phyloP scores from a whole-genome alignment of 2,113 vertebrate species.

The Hemibagrus wyckioides region DNA sequence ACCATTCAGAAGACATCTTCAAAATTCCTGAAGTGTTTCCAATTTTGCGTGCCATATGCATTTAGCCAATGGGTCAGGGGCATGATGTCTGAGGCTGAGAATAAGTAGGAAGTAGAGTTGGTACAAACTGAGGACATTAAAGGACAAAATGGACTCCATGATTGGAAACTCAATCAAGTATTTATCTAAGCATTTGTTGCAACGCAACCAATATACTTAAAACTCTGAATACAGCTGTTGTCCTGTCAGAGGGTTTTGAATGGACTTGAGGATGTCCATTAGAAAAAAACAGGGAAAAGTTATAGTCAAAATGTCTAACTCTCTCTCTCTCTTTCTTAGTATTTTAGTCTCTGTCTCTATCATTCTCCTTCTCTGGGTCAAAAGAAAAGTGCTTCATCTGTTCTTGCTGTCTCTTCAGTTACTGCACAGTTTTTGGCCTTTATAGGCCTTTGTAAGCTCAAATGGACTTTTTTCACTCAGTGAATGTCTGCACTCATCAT shows the following conservation, averaged over 20 bases:
- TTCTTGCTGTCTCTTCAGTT: neutral
- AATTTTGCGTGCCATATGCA: too few species aligned
- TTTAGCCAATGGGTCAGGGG: neutral
- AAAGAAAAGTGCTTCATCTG: neutral
- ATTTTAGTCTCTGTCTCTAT: neutral
- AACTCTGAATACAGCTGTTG: neutral
- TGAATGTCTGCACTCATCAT: constrained; percentile 68
- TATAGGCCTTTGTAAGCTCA: constrained; percentile 45
- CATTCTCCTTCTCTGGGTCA: neutral
- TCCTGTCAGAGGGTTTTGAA: neutral
- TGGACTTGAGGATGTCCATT: neutral
- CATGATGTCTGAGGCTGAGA: too few species aligned
- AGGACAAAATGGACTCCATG: neutral
- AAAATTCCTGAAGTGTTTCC: too few species aligned
- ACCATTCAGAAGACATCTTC: too few species aligned
- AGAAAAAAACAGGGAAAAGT: neutral
- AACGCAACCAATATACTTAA: neutral
- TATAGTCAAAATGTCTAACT: neutral
- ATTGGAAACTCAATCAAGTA: neutral
- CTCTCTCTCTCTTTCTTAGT: neutral
- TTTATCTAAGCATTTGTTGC: neutral
- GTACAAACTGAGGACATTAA: neutral
- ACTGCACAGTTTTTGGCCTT: constrained; percentile 3
- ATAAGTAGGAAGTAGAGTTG: neutral
- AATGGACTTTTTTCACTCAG: constrained; percentile 52